These are phyloP conservation scores for Ceratina calcarata DNA, from an alignment of 1,140 invertebrate species.

Conservation along the genomic window DNA sequence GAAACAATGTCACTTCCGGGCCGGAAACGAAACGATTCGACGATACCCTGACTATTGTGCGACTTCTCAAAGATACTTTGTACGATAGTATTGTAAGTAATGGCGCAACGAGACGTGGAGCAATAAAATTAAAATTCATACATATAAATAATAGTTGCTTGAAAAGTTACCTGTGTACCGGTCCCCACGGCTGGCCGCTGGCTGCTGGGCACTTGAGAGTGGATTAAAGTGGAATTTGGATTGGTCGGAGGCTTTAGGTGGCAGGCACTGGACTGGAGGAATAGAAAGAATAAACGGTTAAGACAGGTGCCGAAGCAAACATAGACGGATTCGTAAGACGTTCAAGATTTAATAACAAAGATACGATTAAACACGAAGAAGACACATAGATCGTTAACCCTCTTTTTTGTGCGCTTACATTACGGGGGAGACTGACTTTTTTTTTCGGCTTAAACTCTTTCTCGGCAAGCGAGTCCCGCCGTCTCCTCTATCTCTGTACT, in stretches of 20 bases:
- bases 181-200: no score
- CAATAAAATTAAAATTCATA: constrained; percentile 1
- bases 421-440: constrained; percentile 34
- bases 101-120: neutral
- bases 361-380: constrained; percentile 69
- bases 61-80: neutral
- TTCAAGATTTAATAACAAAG: constrained; percentile 69
- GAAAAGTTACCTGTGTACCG: neutral
- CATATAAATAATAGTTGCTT: neutral
- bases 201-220: no score
- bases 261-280: no score
- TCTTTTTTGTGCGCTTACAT: constrained; percentile 60
- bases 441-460: neutral
- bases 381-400: constrained; percentile 69
- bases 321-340: constrained; percentile 59
- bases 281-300: neutral
- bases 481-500: constrained; percentile 31
- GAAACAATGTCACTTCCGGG: neutral
- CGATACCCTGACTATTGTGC: neutral
- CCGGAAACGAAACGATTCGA: no score
- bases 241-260: no score
- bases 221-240: no score
- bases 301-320: constrained; percentile 57
- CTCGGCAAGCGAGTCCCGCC: constrained; percentile 41
- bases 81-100: neutral